A percentile compares a stretch with the other conserved stretches of the same genome.
Conservation (phyloP, 1,140 invertebrate genomes). For the Probaryconus sp. region DNA sequence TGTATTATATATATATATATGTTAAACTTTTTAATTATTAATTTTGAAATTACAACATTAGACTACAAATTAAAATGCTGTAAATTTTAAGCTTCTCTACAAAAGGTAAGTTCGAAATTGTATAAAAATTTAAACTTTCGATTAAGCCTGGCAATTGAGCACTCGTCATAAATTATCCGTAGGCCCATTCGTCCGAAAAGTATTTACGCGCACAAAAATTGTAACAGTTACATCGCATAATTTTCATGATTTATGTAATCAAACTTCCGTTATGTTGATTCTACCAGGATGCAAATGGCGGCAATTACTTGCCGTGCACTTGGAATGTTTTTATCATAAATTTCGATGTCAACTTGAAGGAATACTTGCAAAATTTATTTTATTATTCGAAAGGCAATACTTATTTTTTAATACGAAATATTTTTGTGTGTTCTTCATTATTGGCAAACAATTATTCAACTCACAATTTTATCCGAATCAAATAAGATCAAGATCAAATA, state of each 20-base stretch:
- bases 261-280: constrained; percentile 28
- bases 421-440: background rate
- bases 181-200: constrained; percentile 4
- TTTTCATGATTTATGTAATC: constrained; percentile 30
- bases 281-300: constrained; percentile 14
- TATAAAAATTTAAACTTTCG: constrained; percentile 10
- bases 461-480: too few relatives aligned
- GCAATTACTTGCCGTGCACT: constrained; percentile 25
- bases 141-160: background rate
- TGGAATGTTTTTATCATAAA: constrained; percentile 27
- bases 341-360: constrained; percentile 12
- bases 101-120: background rate
- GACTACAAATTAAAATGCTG: too few relatives aligned
- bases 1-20: too few relatives aligned
- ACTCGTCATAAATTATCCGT: constrained; percentile 7
- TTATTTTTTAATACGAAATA: background rate
- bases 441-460: too few relatives aligned
- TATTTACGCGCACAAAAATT: constrained; percentile 20
- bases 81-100: background rate
- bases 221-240: constrained; percentile 18
- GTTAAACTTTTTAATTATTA: too few relatives aligned
- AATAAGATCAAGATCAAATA: too few relatives aligned
- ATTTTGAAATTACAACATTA: too few relatives aligned
- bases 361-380: constrained; percentile 11
- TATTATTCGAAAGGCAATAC: background rate